phyloP scores from a whole-genome alignment of 2,888 invertebrate species.

The Limnephilus lunatus region DNA sequence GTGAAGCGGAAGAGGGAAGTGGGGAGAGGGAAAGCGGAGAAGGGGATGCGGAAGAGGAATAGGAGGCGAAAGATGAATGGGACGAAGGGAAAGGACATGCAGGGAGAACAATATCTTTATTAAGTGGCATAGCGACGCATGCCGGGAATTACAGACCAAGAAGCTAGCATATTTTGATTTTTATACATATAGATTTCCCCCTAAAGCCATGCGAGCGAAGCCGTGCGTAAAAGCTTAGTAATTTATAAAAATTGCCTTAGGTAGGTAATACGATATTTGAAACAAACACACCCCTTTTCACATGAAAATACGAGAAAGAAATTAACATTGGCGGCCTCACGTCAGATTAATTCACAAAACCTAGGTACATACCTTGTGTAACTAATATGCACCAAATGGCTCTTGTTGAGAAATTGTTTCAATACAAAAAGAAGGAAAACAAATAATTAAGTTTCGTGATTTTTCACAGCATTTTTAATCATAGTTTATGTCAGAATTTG shows the following conservation, averaged over 20 bases:
- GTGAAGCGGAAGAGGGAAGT: too few relatives aligned
- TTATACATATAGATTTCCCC: too few relatives aligned
- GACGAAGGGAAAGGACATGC: too few relatives aligned
- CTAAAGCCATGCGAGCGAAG: too few relatives aligned
- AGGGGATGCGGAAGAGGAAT: too few relatives aligned
- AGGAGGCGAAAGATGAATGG: too few relatives aligned
- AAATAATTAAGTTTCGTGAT: constrained; percentile 9
- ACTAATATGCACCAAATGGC: not conserved
- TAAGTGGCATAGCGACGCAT: too few relatives aligned
- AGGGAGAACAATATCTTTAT: too few relatives aligned
- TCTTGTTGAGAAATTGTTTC: not conserved
- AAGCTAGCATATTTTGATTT: too few relatives aligned
- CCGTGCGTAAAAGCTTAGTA: too few relatives aligned
- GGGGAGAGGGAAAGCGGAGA: too few relatives aligned
- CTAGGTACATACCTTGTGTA: not conserved
- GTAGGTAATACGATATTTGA: not conserved
- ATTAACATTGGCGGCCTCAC: not conserved
- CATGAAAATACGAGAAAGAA: not conserved
- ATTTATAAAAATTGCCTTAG: not conserved
- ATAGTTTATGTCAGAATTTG: constrained; percentile 26
- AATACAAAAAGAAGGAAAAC: not conserved
- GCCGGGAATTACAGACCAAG: too few relatives aligned
- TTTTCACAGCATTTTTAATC: constrained; percentile 35
- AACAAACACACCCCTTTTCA: not conserved
- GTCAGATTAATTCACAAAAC: not conserved